Percentiles rank a stretch among this genome's conserved stretches.
Evolutionary conservation across 2,797 vertebrate genomes (phyloP).

Genomic region (Petrocephalus sullivani): DNA sequence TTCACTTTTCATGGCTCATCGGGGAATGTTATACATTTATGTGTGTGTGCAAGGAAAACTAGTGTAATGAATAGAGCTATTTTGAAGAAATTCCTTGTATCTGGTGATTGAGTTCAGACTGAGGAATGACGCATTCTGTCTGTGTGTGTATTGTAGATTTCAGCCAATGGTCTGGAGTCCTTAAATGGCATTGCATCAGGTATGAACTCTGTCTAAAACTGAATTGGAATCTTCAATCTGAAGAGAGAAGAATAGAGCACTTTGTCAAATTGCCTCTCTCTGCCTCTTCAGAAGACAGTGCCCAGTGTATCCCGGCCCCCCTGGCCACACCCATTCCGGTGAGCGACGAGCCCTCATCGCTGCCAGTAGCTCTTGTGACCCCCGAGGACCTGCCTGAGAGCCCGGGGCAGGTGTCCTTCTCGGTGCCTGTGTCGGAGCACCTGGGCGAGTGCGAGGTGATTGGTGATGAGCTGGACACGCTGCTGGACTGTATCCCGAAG

Average conservation of each 20-base stretch:
- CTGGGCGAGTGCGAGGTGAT: constrained; percentile 85
- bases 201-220: constrained; percentile 43
- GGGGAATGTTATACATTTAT: background rate
- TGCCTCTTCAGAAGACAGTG: constrained; percentile 54
- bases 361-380: constrained; percentile 55
- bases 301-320: constrained; percentile 75
- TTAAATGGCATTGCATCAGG: constrained; percentile 89
- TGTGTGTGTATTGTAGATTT: constrained; percentile 55
- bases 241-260: background rate
- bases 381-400: constrained; percentile 66
- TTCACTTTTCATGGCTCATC: background rate
- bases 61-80: background rate
- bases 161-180: constrained; percentile 80
- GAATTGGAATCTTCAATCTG: background rate
- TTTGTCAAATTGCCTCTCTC: background rate
- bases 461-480: constrained; percentile 79
- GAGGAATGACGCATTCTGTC: constrained; percentile 53
- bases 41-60: background rate
- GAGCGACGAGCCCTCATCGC: constrained; percentile 66
- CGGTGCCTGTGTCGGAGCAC: constrained; percentile 79
- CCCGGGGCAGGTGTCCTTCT: constrained; percentile 63
- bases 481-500: constrained; percentile 79
- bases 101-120: constrained; percentile 52
- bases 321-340: constrained; percentile 69
- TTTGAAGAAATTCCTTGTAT: background rate